phyloP scores from a whole-genome alignment of 2,113 vertebrate species.

The Ia io region DNA sequence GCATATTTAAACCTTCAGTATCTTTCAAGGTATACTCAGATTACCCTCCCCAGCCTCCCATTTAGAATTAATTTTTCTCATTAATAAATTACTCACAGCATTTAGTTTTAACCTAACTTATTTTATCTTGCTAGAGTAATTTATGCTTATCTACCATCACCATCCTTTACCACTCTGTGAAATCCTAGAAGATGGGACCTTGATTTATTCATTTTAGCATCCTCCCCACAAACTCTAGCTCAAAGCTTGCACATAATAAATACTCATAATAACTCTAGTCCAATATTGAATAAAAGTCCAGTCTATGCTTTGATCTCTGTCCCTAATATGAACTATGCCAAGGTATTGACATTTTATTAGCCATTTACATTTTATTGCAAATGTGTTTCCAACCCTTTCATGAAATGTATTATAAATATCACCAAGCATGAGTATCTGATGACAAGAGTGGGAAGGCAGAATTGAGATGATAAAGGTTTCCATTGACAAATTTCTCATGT shows the following conservation, averaged over 20 bases:
- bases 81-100: not conserved
- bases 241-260: not conserved
- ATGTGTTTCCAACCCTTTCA: not conserved
- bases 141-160: not conserved
- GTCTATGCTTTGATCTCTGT: not conserved
- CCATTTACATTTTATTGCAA: slow-evolving; percentile 13
- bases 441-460: not conserved
- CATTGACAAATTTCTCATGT: not conserved
- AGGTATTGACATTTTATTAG: not conserved
- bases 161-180: not conserved
- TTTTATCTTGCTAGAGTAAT: not conserved
- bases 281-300: not conserved
- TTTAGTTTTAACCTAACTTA: not conserved
- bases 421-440: not conserved
- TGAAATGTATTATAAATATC: not conserved
- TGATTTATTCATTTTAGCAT: not conserved
- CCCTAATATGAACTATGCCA: not conserved
- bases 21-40: not conserved
- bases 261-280: not conserved
- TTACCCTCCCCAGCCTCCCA: not conserved
- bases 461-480: not conserved
- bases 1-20: not conserved
- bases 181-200: not conserved
- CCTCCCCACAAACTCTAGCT: not conserved
- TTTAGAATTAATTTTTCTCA: not conserved